Conservation (phyloP, 2,797 vertebrate species). For the Artibeus lituratus region DNA sequence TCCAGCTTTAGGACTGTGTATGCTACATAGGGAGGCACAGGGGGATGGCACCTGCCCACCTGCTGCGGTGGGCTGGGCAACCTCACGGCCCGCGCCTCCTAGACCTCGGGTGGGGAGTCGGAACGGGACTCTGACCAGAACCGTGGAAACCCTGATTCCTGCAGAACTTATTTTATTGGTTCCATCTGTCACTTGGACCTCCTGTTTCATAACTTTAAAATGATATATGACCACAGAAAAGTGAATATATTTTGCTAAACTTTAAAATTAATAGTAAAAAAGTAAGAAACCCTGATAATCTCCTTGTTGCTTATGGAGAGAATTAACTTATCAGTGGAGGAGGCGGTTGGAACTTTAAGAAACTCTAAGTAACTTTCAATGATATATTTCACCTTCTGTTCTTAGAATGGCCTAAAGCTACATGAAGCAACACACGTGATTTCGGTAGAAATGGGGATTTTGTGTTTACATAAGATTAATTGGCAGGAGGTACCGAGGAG, state of each 20-base stretch:
- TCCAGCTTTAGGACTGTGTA: constrained; percentile 85
- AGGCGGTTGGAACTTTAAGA: neutral
- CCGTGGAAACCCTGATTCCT: neutral
- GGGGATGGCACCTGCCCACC: constrained; percentile 84
- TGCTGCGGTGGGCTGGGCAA: constrained; percentile 84
- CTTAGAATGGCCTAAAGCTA: neutral
- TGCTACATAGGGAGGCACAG: constrained; percentile 85
- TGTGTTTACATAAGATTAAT: neutral
- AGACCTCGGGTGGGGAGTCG: constrained; percentile 82
- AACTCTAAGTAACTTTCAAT: neutral
- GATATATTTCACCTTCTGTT: neutral
- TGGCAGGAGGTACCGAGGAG: neutral
- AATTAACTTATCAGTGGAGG: neutral
- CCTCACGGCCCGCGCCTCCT: constrained; percentile 82
- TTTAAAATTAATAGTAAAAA: neutral
- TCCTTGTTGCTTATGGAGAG: neutral
- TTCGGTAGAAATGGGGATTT: neutral
- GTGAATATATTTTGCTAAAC: neutral
- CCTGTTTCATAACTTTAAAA: neutral
- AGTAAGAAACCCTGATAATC: neutral
- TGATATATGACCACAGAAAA: neutral
- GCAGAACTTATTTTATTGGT: constrained; percentile 58
- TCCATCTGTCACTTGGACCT: fast-evolving
- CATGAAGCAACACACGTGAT: neutral
- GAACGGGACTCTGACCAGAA: constrained; percentile 75